Conservation (phyloP, 2,797 vertebrate species). For the Acanthopagrus latus region DNA sequence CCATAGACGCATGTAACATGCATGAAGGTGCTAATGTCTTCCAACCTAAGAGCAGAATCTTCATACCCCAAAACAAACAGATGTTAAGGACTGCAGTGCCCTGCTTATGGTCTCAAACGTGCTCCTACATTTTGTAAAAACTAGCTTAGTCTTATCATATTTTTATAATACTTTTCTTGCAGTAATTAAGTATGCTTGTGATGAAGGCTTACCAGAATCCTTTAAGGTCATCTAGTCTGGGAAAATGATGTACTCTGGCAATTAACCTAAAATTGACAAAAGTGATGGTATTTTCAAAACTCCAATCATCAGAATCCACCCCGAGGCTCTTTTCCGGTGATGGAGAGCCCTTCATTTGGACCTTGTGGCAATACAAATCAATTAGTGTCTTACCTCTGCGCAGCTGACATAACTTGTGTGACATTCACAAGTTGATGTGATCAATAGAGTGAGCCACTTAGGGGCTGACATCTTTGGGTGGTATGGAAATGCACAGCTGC, state of each 20-base stretch:
- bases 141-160: too few relatives aligned
- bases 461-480: slow-evolving; percentile 19
- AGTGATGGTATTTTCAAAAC: background rate
- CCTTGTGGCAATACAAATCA: background rate
- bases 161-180: too few relatives aligned
- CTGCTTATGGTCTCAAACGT: background rate
- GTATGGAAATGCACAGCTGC: slow-evolving; percentile 47
- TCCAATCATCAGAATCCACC: background rate
- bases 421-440: slow-evolving; percentile 44
- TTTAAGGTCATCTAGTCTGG: background rate
- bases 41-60: background rate
- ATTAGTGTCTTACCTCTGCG: background rate
- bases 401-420: slow-evolving; percentile 23
- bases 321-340: background rate
- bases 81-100: too few relatives aligned
- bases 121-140: background rate
- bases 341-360: background rate
- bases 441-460: slow-evolving; percentile 41
- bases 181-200: background rate
- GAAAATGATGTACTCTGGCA: background rate
- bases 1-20: background rate
- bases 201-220: background rate
- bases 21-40: background rate
- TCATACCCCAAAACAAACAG: background rate
- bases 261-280: background rate